A percentile compares a stretch with the other conserved stretches of the same genome.
Evolutionary conservation across 2,113 vertebrate genomes (phyloP).

Genomic region (Hiodon alosoides): DNA sequence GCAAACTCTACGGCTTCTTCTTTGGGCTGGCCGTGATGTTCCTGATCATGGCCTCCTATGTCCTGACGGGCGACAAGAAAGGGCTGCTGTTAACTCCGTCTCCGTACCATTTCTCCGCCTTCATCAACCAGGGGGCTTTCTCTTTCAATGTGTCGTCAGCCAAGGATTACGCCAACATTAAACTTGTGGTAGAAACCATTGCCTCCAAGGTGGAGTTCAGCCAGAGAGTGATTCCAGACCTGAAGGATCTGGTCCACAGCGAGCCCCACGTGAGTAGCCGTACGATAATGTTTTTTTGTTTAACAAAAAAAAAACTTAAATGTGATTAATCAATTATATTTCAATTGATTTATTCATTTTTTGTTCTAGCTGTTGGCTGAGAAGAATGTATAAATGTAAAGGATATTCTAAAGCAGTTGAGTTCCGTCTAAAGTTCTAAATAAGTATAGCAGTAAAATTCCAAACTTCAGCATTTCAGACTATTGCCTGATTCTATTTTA

Average conservation of each 20-base stretch:
- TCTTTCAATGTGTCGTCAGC: constrained; percentile 69
- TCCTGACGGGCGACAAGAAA: constrained; percentile 76
- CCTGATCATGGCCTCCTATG: constrained; percentile 83
- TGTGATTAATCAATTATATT: no score
- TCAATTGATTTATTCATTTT: no score
- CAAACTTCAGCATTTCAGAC: no score
- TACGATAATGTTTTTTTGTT: not conserved
- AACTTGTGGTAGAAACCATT: constrained; percentile 73
- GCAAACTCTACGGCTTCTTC: constrained; percentile 77
- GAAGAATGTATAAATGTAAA: no score
- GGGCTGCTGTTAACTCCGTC: constrained; percentile 72
- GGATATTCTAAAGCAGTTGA: no score
- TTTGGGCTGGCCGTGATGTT: constrained; percentile 76
- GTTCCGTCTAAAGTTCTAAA: no score
- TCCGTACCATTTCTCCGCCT: constrained; percentile 72
- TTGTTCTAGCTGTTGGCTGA: no score
- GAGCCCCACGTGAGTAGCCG: constrained; percentile 80
- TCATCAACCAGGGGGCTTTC: constrained; percentile 64
- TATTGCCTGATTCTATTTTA: no score
- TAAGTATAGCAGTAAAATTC: no score
- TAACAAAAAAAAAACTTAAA: no score
- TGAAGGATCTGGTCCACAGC: constrained; percentile 69
- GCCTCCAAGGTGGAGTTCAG: constrained; percentile 73
- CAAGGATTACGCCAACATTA: constrained; percentile 73
- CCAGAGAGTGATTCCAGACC: constrained; percentile 66